A percentile compares a stretch with the other conserved stretches of the same genome.
Conservation (phyloP, 2,113 vertebrate species). For the Nothocercus julius region DNA sequence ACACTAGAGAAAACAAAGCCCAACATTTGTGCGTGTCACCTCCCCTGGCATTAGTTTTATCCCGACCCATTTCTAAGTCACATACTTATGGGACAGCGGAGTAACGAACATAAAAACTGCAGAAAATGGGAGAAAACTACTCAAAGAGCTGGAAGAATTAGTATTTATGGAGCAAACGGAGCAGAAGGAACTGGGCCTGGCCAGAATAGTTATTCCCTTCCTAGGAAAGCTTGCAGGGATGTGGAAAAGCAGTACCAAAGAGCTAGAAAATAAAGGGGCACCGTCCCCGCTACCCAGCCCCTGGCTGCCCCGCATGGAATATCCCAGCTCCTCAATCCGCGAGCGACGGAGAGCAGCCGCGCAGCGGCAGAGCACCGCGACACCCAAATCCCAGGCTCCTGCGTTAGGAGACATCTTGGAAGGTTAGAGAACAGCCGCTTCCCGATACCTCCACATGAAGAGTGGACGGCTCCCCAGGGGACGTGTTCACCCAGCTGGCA, state of each 20-base stretch:
- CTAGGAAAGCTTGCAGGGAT: not conserved
- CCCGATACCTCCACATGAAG: not conserved
- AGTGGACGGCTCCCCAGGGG: not conserved
- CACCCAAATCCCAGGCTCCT: not conserved
- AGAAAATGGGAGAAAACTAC: not conserved
- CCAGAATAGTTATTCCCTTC: not conserved
- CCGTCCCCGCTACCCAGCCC: not conserved
- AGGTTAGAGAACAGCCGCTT: not conserved
- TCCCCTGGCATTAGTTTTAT: not conserved
- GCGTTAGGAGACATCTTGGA: not conserved
- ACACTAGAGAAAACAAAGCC: not conserved
- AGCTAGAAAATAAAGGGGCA: not conserved
- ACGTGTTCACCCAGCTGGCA: not conserved
- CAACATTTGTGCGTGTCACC: not conserved
- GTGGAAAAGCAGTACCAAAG: not conserved
- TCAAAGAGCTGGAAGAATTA: not conserved
- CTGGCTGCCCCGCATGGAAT: not conserved
- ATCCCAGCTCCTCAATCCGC: not conserved
- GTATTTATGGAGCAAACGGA: not conserved
- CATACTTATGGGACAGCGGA: not conserved
- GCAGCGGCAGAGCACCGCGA: not conserved
- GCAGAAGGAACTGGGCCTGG: not conserved
- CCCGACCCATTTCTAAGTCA: not conserved
- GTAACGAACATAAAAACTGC: not conserved
- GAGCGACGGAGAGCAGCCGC: not conserved